These are phyloP conservation scores for Buceros bicornis DNA, from an alignment of 2,797 vertebrate species.

Conservation along the genomic window DNA sequence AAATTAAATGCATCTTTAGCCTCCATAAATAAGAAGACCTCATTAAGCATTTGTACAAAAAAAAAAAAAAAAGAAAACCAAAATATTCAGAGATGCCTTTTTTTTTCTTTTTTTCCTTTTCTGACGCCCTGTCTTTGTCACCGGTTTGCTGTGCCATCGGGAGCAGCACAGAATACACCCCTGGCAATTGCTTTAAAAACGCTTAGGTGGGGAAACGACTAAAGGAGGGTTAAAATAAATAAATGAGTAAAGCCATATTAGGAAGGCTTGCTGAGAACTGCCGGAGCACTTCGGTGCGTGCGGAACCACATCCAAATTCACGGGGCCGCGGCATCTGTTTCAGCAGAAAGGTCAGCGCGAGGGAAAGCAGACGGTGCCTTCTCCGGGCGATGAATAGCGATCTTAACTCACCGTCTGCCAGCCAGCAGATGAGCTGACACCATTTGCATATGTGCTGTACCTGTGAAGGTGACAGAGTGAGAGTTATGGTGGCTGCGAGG, in stretches of 20 bases:
- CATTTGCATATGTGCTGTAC: constrained; percentile 56
- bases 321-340: constrained; percentile 17
- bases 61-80: background rate
- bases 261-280: background rate
- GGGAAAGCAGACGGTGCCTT: constrained; percentile 53
- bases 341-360: constrained; percentile 57
- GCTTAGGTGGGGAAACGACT: background rate
- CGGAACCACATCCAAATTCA: constrained; percentile 4
- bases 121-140: background rate
- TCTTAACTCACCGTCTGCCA: constrained; percentile 45
- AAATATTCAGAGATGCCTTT: background rate
- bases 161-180: background rate
- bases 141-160: background rate
- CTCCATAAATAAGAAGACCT: constrained; percentile 36
- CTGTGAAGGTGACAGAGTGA: constrained; percentile 65
- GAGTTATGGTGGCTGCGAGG: constrained; percentile 38
- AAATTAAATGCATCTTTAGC: constrained; percentile 53
- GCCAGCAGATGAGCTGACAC: constrained; percentile 55
- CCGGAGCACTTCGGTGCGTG: background rate
- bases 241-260: background rate
- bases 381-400: constrained; percentile 29
- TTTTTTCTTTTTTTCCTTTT: background rate
- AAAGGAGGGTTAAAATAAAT: background rate
- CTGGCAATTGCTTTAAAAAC: background rate
- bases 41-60: constrained; percentile 25